Conservation (phyloP, 2,113 vertebrate genomes). For the Calonectris borealis region DNA sequence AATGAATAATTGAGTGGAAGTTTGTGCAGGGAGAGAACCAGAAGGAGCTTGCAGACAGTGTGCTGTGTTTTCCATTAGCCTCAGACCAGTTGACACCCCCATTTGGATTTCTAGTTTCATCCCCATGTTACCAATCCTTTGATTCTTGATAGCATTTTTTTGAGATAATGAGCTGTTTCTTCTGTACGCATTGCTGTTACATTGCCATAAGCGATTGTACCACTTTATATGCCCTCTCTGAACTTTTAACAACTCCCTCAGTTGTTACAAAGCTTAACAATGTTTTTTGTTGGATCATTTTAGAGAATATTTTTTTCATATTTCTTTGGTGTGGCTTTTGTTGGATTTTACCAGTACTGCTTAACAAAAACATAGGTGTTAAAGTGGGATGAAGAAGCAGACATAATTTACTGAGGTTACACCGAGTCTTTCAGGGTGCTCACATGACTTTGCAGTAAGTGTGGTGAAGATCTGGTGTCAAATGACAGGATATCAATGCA, state of each 20-base stretch:
- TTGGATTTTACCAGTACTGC: not conserved
- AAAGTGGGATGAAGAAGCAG: not conserved
- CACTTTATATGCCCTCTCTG: not conserved
- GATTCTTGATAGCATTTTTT: not conserved
- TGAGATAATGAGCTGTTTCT: not conserved
- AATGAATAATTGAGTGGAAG: not conserved
- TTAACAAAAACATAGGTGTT: not conserved
- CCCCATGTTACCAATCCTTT: not conserved
- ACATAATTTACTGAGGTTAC: not conserved
- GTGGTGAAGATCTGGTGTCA: not conserved
- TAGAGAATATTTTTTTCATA: not conserved
- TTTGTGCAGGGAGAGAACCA: not conserved
- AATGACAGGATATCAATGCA: not conserved
- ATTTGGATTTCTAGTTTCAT: not conserved
- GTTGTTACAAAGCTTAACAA: not conserved
- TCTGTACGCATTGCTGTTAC: not conserved
- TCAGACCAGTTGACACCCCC: not conserved
- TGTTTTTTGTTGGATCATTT: not conserved
- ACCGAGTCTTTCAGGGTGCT: not conserved
- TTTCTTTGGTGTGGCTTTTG: not conserved
- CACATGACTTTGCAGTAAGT: accelerated
- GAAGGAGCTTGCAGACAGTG: not conserved
- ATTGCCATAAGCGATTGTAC: not conserved
- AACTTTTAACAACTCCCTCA: not conserved
- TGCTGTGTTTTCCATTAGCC: not conserved